phyloP scores from a whole-genome alignment of 1,140 invertebrate species.

The Penaeus chinensis region DNA sequence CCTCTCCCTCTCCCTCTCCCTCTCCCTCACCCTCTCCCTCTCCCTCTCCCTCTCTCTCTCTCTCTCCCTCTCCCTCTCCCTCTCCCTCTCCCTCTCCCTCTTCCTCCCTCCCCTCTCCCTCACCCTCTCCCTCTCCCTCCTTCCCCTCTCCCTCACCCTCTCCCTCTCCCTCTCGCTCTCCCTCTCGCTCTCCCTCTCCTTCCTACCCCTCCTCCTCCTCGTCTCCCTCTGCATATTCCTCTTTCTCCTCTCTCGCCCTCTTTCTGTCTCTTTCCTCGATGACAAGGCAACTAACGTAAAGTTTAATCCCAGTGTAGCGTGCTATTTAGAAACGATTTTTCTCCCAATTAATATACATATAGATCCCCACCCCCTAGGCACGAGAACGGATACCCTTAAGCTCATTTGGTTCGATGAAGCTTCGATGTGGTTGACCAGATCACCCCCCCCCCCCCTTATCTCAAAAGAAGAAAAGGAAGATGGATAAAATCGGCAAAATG shows the following conservation, averaged over 20 bases:
- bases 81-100: neutral
- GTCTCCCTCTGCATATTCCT: neutral
- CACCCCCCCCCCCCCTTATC: neutral
- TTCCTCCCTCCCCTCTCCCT: neutral
- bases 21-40: neutral
- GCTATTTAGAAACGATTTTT: too few relatives aligned
- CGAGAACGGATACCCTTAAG: too few relatives aligned
- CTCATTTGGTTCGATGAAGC: too few relatives aligned
- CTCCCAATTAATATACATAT: too few relatives aligned
- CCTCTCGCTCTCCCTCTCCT: too few relatives aligned
- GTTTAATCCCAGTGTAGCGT: too few relatives aligned
- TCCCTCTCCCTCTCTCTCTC: neutral
- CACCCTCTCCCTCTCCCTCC: neutral
- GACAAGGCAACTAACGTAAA: too few relatives aligned
- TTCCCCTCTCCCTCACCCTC: neutral
- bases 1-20: neutral
- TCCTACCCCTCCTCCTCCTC: too few relatives aligned
- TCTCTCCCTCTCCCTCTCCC: neutral
- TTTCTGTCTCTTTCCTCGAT: neutral
- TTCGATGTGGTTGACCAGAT: too few relatives aligned
- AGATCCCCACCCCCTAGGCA: too few relatives aligned
- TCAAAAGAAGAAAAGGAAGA: neutral
- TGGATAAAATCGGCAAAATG: too few relatives aligned
- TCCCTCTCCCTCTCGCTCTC: too few relatives aligned
- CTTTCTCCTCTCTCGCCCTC: neutral